Conservation (phyloP, 2,888 invertebrate species). For the Drosophila kuntzei region DNA sequence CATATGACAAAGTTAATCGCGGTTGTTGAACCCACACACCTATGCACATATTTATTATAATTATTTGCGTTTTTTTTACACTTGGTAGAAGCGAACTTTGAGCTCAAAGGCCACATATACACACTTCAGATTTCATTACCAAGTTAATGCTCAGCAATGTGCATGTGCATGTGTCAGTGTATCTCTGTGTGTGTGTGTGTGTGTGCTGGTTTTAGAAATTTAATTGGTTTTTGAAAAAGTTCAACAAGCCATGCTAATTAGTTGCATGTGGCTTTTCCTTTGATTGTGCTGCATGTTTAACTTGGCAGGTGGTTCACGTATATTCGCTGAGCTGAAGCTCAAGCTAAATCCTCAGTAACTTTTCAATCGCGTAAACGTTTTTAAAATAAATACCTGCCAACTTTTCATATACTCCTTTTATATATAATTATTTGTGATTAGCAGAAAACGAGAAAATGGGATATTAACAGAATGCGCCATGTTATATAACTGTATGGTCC, state of each 20-base stretch:
- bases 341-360: conserved; percentile 34
- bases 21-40: conserved; percentile 36
- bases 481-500: background rate
- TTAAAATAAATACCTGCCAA: conserved; percentile 11
- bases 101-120: conserved; percentile 63
- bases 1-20: conserved; percentile 45
- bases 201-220: conserved; percentile 52
- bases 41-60: conserved; percentile 30
- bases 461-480: background rate
- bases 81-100: conserved; percentile 60
- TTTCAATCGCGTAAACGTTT: conserved; percentile 37
- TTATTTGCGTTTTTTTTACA: conserved; percentile 42
- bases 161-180: conserved; percentile 17
- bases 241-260: conserved; percentile 80
- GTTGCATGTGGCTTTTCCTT: conserved; percentile 71
- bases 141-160: conserved; percentile 39
- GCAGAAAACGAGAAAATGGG: background rate
- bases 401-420: background rate
- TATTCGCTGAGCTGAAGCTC: conserved; percentile 20
- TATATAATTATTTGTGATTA: conserved; percentile 4
- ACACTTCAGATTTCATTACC: conserved; percentile 58
- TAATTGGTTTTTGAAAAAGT: conserved; percentile 82
- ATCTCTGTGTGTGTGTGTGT: conserved; percentile 30
- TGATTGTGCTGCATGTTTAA: conserved; percentile 53
- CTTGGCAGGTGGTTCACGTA: conserved; percentile 28